Evolutionary conservation across 35 echinoderm and acorn worm genomes (phyloP), one percentile per base, ranked within the genome.

Genomic region (Heliocidaris erythrogramma): DNA sequence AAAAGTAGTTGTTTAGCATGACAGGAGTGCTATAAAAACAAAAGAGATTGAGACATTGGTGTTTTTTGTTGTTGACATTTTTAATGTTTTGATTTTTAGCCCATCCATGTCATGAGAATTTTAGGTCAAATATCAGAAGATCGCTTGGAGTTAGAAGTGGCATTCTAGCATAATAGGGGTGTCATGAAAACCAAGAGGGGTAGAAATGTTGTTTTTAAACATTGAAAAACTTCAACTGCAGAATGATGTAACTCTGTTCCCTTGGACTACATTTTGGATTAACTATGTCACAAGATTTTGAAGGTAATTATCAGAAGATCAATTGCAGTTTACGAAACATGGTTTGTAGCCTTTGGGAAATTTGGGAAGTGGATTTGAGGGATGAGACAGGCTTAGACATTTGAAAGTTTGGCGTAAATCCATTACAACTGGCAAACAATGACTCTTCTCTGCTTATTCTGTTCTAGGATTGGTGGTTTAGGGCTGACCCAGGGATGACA

Each of bases 281-380:
- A n/a, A n/a, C 65, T 5, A n/a, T 78, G 5, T n/a, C 16, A 27
- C 17, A 24, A 69, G 17, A 14, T 69, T 42, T 24, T 69, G 14
- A 69, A 69, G 60, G 27, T 69, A 18, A 21, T 60, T 60, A 60
- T 60, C 12, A 60, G 7, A 78, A 78, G 65, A 78, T 78, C 21
- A 18, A 7, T 78, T n/a, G 18, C 65, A 78, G 65, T 78, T 78
- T 18, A 78, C 21, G 65, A 27, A 71, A 71, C 2, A n/a, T 78
- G n/a, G 65, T 21, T 78, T 78, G n/a, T 29, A 78, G 65, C 65
- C 65, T 78, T 78, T 78, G 65, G 65, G 65, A 78, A 78, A 78
- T 78, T 78, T 78, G 21, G 21, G 27, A 78, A 78, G 65, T 29
- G 17, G 65, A 27, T 78, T 60, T 78, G 14, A 78, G 65, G 65